Base-by-base conservation (phyloP, 2,797 vertebrate species). In the Chaetodon trifasciatus region DNA sequence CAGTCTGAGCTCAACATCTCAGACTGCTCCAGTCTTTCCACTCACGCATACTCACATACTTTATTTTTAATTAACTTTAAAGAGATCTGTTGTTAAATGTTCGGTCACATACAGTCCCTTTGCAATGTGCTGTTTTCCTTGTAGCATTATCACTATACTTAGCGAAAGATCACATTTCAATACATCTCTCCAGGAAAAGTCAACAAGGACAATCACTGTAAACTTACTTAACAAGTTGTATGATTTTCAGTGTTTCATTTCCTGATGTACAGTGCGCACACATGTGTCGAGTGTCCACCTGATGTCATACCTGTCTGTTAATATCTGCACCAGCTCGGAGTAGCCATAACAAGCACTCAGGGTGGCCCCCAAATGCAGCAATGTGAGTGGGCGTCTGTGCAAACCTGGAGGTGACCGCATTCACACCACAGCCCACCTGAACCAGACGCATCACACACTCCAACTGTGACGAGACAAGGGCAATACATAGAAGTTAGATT, bases 341-440 rank as follows among this genome's bases (percentile, higher is more conserved):
- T 90, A 99, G 94, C 98, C 98, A 99, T 88, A 97, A 90, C 91
- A 99, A 95, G 93, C 98, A 99, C 83, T 97, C 96, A 75, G 98
- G 98, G 95, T 99, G 98, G 82, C 98, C 98, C 92, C 98, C 98
- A 82, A 99, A 99, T 63, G 98, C 98, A 75, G 98, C 98, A 75
- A 98, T 98, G 92, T 99, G 98, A 92, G 97, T 97, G 76, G 98
- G 98, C 17, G 98, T 99, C 96, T 99, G 98, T 60, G 98, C 97
- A 89, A 98, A 99, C 70, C 97, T 96, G 23, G 97, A 97, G 62
- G 98, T 99, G 79, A 96, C 93, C 2, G 95, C 92, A 82, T 99
- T 99, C 85, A 99, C 96, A 6, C 96, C 95, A 75, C 97, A 97
- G 76, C 98, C 98, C 70, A 96, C 97, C 94, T 97, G 96, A 84